Evolutionary conservation across 2,888 invertebrate genomes (phyloP).

Genomic region (Dynastes tityus): DNA sequence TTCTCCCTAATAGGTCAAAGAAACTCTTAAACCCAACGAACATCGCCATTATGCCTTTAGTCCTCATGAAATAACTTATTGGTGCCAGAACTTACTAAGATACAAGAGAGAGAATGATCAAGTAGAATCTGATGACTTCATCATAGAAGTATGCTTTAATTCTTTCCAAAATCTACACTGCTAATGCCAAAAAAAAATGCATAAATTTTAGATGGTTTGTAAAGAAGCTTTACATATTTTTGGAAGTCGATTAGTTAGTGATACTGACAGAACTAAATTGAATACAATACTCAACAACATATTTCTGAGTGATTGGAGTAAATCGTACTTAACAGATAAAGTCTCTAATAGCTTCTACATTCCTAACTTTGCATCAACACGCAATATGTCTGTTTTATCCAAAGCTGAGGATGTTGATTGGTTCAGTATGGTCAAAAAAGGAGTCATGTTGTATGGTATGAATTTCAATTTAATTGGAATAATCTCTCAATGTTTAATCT

Average conservation of each 20-base stretch:
- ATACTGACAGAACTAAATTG: conserved; percentile 79
- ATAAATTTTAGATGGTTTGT: conserved; percentile 75
- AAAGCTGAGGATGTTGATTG: conserved; percentile 75
- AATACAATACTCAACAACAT: conserved; percentile 76
- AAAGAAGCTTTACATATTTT: conserved; percentile 86
- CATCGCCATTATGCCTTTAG: conserved; percentile 83
- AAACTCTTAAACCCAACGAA: conserved; percentile 73
- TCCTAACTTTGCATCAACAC: conserved; percentile 58
- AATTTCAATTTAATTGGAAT: not conserved
- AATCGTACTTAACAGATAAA: conserved; percentile 58
- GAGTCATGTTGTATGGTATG: conserved; percentile 78
- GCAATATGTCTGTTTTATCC: conserved; percentile 55
- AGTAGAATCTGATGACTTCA: conserved; percentile 60
- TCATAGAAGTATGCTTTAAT: conserved; percentile 60
- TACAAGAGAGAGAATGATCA: conserved; percentile 69
- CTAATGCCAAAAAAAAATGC: no score
- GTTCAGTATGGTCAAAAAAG: conserved; percentile 75
- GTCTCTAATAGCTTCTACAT: conserved; percentile 62
- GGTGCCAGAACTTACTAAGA: conserved; percentile 79
- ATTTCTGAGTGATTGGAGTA: conserved; percentile 68
- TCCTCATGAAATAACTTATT: conserved; percentile 82
- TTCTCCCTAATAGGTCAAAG: conserved; percentile 66
- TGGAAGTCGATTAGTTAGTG: conserved; percentile 80
- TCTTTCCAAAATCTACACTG: no score
- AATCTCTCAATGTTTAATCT: not conserved